A percentile compares a stretch with the other conserved stretches of the same genome.
phyloP scores from a whole-genome alignment of 2,888 invertebrate species.

The Ichneumoninae sp. region DNA sequence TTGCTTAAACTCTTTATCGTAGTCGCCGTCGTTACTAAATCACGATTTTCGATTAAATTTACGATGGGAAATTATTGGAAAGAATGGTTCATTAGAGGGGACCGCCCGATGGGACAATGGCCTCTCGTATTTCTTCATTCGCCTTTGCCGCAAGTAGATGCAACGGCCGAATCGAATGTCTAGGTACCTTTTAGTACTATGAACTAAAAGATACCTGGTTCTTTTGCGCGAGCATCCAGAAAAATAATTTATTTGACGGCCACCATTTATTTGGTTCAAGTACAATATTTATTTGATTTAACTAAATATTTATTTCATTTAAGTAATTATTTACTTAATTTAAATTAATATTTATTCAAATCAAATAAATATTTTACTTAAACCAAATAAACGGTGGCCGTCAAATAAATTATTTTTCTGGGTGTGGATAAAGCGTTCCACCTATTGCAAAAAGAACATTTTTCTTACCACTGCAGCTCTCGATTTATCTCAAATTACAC shows the following conservation, averaged over 20 bases:
- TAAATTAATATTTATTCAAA: too few relatives aligned
- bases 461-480: too few relatives aligned
- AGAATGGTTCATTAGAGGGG: slow-evolving; percentile 30
- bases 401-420: too few relatives aligned
- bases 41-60: slow-evolving; percentile 21
- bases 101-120: slow-evolving; percentile 1
- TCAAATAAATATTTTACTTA: too few relatives aligned
- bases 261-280: too few relatives aligned
- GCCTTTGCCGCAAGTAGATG: not conserved
- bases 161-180: not conserved
- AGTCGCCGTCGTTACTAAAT: not conserved
- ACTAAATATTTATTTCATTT: too few relatives aligned
- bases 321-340: too few relatives aligned
- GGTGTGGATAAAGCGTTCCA: not conserved
- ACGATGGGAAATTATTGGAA: slow-evolving; percentile 16
- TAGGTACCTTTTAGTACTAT: not conserved
- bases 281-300: too few relatives aligned
- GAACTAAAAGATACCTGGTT: not conserved
- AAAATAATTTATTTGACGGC: too few relatives aligned
- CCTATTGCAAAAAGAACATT: not conserved
- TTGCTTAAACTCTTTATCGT: not conserved
- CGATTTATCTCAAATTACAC: too few relatives aligned
- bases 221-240: not conserved
- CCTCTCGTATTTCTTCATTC: slow-evolving; percentile 11
- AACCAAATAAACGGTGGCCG: too few relatives aligned